phyloP scores from a whole-genome alignment of 2,888 invertebrate genomes.

The Synergus umbraculus region DNA sequence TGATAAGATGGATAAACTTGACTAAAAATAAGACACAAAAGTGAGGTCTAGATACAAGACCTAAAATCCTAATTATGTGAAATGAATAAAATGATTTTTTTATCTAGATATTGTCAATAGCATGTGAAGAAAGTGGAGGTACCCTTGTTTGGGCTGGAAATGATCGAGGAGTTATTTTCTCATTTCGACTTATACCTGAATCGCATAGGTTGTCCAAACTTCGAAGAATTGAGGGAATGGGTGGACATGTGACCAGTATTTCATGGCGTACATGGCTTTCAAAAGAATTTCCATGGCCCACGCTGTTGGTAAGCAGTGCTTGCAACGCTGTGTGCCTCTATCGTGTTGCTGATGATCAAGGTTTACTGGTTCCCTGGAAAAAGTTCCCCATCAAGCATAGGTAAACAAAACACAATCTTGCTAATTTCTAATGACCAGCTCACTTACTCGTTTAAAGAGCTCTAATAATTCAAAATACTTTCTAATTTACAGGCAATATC shows the following conservation, averaged over 20 bases:
- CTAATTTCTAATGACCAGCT: too few relatives aligned
- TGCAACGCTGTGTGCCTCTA: slow-evolving; percentile 87
- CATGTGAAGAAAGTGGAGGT: slow-evolving; percentile 86
- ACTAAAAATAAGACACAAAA: too few relatives aligned
- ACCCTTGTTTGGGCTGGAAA: slow-evolving; percentile 89
- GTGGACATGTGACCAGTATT: slow-evolving; percentile 85
- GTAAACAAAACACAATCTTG: slow-evolving; percentile 53
- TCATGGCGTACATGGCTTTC: slow-evolving; percentile 91
- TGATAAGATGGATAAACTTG: too few relatives aligned
- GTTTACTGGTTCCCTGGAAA: slow-evolving; percentile 79
- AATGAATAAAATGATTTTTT: slow-evolving; percentile 39
- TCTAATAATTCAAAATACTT: slow-evolving; percentile 12
- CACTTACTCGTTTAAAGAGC: too few relatives aligned
- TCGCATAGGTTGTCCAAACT: slow-evolving; percentile 84
- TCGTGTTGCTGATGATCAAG: slow-evolving; percentile 79
- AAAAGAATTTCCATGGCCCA: slow-evolving; percentile 85
- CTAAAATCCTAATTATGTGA: not conserved
- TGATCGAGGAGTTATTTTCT: slow-evolving; percentile 85
- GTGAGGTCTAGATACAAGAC: too few relatives aligned
- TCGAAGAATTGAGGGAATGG: slow-evolving; percentile 82
- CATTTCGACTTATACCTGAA: slow-evolving; percentile 84
- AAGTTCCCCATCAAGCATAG: slow-evolving; percentile 80
- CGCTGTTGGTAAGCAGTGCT: slow-evolving; percentile 87
- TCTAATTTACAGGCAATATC: slow-evolving; percentile 66
- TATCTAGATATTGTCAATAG: slow-evolving; percentile 81